Evolutionary conservation across 2,888 invertebrate species (phyloP), one percentile per base, ranked within the genome.

Genomic region (Alloscopus bannaensis): DNA sequence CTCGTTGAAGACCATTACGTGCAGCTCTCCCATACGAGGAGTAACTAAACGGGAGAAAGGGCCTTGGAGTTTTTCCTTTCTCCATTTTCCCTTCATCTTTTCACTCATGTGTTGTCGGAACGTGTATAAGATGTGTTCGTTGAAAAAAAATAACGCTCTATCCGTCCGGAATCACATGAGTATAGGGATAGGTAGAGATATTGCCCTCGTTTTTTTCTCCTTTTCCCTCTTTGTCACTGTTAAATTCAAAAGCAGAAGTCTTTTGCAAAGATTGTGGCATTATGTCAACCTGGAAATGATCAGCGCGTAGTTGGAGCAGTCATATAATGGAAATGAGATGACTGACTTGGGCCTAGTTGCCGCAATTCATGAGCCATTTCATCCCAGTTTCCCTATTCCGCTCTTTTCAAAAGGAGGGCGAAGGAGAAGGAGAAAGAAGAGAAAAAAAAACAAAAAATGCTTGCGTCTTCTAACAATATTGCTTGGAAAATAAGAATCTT

Each of bases 271-370:
- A 55, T 2, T 3, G 8, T 55, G 3, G 13, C 45, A 22, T 55
- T 26, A 65, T 72, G 60, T 72, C 72, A 72, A 72, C 72, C 52
- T 72, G 55, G 50, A 72, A 42, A 75, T 75, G 66, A 75, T 75
- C 75, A 65, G 65, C 45, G n/a, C n/a, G 59, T 57, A 29, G 59
- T 22, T 50, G 36, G 16, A 57, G 64, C 50, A 68, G 71, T 79
- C 71, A 68, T n/a, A n/a, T 79, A 68, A 79, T 79, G 79, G 79
- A 79, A 79, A 79, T 79, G 72, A 66, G 79, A 79, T 72, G 79
- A 79, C 65, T 72, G 79, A 79, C 79, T 72, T 11, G 79, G 79
- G 79, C 71, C 79, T 72, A 79, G 66, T 79, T 79, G 29, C 60
- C 66, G 47, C 59, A 72, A 72, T 72, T 79, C 72, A 79, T 79